Evolutionary conservation across 2,113 vertebrate species (phyloP).

Genomic region (Oryzias celebensis): DNA sequence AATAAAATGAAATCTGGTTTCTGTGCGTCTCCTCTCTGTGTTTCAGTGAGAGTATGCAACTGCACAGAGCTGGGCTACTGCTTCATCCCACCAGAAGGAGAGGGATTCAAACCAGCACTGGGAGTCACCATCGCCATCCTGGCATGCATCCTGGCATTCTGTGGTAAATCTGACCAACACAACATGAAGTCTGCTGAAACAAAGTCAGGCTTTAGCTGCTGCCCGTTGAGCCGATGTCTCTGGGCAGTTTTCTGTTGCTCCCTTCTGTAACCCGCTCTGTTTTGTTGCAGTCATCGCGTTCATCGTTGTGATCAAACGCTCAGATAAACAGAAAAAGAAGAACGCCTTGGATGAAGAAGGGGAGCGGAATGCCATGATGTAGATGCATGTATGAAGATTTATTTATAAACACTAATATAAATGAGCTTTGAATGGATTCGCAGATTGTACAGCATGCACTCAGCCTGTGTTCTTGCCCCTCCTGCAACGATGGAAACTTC

Average conservation of each 20-base stretch:
- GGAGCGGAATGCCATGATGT: conserved; percentile 64
- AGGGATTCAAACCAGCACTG: conserved; percentile 8
- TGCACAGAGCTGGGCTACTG: conserved; percentile 79
- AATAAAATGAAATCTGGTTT: too few species aligned
- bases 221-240: background rate
- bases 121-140: conserved; percentile 71
- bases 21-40: background rate
- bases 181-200: conserved; percentile 4
- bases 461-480: background rate
- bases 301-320: conserved; percentile 52
- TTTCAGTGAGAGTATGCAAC: conserved; percentile 76
- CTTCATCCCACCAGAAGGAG: conserved; percentile 50
- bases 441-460: background rate
- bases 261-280: background rate
- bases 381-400: conserved; percentile 23
- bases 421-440: conserved; percentile 1
- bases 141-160: conserved; percentile 65
- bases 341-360: background rate
- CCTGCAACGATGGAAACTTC: background rate
- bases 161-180: conserved; percentile 56
- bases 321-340: conserved; percentile 46
- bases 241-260: background rate
- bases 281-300: conserved; percentile 62
- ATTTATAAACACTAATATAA: conserved; percentile 28
- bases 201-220: background rate